Conservation (phyloP, 2,888 invertebrate genomes). For the Caenorhabditis wallacei region DNA sequence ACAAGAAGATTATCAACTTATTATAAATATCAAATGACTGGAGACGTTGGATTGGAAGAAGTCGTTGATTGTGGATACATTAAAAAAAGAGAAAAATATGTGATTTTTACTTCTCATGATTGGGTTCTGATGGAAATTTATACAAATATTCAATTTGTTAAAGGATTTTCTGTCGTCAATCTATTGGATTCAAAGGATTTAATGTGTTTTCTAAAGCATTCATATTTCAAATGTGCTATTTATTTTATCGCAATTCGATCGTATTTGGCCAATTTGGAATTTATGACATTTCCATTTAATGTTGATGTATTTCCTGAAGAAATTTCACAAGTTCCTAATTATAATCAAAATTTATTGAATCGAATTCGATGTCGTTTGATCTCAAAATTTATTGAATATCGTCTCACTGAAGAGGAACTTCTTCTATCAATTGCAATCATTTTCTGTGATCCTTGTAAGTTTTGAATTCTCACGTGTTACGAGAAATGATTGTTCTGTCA, state of each 20-base stretch:
- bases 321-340: conserved; percentile 13
- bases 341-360: conserved; percentile 7
- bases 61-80: neutral
- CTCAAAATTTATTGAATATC: conserved; percentile 15
- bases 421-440: neutral
- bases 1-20: neutral
- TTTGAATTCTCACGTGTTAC: no score
- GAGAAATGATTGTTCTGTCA: neutral
- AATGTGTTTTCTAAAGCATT: conserved; percentile 6
- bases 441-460: conserved; percentile 27
- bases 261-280: neutral
- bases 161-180: conserved; percentile 1
- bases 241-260: conserved; percentile 20
- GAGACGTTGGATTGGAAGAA: conserved; percentile 19
- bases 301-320: conserved; percentile 29
- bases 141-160: conserved; percentile 15
- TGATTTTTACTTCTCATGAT: conserved; percentile 28
- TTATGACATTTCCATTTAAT: conserved; percentile 13
- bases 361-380: conserved; percentile 8
- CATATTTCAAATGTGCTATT: conserved; percentile 14
- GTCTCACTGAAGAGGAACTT: conserved; percentile 17
- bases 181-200: neutral
- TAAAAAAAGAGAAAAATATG: neutral
- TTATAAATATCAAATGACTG: conserved; percentile 1
- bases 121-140: conserved; percentile 28